A percentile compares a stretch with the other conserved stretches of the same genome.
These are phyloP conservation scores for Leucoraja erinaceus DNA, from an alignment of 2,113 vertebrate species.

Conservation along the genomic window DNA sequence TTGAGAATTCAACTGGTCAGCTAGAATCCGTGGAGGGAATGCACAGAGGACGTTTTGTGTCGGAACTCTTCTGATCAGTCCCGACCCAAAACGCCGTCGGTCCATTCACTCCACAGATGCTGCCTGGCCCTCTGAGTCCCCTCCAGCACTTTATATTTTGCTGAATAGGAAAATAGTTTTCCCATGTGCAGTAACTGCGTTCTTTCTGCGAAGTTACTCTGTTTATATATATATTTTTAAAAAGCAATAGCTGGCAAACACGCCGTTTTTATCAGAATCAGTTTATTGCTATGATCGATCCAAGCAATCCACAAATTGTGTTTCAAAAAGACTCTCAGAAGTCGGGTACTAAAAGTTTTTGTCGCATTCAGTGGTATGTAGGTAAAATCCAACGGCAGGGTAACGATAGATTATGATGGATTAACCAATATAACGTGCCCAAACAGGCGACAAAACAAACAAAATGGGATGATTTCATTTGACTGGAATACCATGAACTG, in stretches of 20 bases:
- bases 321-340: background rate
- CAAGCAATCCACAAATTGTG: background rate
- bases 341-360: background rate
- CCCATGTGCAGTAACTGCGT: background rate
- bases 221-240: no score
- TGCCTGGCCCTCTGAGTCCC: no score
- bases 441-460: fast-evolving
- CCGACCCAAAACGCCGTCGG: no score
- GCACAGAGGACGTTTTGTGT: no score
- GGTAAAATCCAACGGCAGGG: background rate
- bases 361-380: background rate
- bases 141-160: no score
- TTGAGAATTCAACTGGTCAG: no score
- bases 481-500: background rate
- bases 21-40: no score
- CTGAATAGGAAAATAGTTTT: background rate
- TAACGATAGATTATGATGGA: background rate
- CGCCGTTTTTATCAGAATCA: background rate
- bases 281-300: background rate
- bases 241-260: background rate
- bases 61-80: no score
- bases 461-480: background rate
- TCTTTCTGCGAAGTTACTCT: constrained; percentile 1
- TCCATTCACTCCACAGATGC: no score
- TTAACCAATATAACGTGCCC: background rate